Evolutionary conservation across 2,888 invertebrate genomes (phyloP).

Genomic region (Argyresthia albistria): DNA sequence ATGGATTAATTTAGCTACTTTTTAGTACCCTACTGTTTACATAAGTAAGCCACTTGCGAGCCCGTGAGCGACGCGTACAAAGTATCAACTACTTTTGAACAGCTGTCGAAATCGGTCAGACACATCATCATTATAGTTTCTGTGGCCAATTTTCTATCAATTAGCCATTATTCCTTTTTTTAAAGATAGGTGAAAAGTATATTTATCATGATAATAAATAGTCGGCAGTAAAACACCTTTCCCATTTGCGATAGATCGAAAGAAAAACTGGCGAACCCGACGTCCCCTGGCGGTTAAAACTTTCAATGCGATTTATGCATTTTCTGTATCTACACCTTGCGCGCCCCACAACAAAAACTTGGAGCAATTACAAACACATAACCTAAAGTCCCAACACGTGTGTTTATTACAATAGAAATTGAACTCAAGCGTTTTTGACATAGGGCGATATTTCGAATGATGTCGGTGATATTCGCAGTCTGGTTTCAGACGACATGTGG

Average conservation of each 20-base stretch:
- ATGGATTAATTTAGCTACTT: too few species aligned
- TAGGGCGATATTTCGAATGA: constrained; percentile 52
- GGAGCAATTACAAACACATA: constrained; percentile 56
- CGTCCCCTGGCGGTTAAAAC: constrained; percentile 5
- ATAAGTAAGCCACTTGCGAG: too few species aligned
- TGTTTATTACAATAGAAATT: constrained; percentile 43
- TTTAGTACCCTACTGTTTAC: too few species aligned
- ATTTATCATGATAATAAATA: neutral
- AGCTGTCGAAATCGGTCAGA: too few species aligned
- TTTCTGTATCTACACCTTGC: constrained; percentile 54
- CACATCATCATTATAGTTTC: too few species aligned
- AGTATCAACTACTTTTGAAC: too few species aligned
- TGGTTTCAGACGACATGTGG: constrained; percentile 47
- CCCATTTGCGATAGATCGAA: neutral
- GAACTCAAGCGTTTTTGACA: constrained; percentile 38
- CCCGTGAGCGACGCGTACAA: too few species aligned
- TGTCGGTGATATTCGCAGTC: constrained; percentile 29
- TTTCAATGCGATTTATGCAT: constrained; percentile 7
- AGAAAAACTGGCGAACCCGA: neutral
- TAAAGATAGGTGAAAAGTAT: too few species aligned
- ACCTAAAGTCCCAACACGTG: constrained; percentile 42
- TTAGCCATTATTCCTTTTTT: too few species aligned
- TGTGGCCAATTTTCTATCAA: too few species aligned
- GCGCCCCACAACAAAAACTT: constrained; percentile 45
- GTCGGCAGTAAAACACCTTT: neutral